Conservation (phyloP, 2,888 invertebrate species). For the Agrypnus murinus region DNA sequence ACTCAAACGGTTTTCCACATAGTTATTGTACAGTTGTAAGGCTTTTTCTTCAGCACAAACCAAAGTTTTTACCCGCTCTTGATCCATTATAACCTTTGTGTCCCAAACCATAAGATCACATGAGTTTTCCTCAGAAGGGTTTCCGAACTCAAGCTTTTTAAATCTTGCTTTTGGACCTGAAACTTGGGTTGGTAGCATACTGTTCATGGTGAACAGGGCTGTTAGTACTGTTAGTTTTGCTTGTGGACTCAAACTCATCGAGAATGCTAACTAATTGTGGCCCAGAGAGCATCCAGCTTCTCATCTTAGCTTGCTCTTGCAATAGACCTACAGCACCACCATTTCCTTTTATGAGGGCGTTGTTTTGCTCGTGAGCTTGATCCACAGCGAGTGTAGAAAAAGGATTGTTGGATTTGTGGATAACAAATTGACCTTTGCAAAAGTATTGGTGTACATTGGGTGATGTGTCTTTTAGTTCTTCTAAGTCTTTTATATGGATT, state of each 20-base stretch:
- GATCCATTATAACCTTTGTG: too few species aligned
- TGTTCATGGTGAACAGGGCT: not conserved
- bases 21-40: too few species aligned
- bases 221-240: too few species aligned
- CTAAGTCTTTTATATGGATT: too few species aligned
- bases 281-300: not conserved
- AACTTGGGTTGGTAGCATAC: not conserved
- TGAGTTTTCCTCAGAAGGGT: not conserved
- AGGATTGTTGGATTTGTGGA: not conserved
- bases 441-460: too few species aligned
- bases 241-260: too few species aligned
- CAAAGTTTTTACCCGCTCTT: not conserved
- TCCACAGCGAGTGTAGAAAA: not conserved
- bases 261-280: conserved; percentile 1
- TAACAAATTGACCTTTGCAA: not conserved
- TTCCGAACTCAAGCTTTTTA: not conserved
- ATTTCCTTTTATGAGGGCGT: conserved; percentile 5
- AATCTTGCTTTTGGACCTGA: not conserved
- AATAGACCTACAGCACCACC: not conserved
- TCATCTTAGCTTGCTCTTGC: not conserved
- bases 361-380: conserved; percentile 9
- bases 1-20: too few species aligned
- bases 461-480: too few species aligned
- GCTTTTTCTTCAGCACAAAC: too few species aligned
- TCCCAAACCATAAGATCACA: too few species aligned